Conservation (phyloP, 2,888 invertebrate genomes). For the Cotesia congregata region DNA sequence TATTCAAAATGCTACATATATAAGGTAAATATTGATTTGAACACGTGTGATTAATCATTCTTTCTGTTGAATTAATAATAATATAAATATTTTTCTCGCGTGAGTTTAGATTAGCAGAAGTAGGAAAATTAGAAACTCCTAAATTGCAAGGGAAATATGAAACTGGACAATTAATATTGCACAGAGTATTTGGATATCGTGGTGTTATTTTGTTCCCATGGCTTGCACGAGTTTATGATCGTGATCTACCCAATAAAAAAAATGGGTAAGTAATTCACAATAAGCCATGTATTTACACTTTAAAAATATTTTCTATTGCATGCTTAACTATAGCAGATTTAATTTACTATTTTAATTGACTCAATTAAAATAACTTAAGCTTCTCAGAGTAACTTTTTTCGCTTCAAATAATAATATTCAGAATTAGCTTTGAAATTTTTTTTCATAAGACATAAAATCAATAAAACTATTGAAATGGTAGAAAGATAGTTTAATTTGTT, state of each 20-base stretch:
- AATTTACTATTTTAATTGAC: too few species aligned
- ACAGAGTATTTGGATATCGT: slow-evolving; percentile 96
- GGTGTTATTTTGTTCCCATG: slow-evolving; percentile 98
- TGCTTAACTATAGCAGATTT: too few species aligned
- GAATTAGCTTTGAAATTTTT: too few species aligned
- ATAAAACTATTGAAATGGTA: too few species aligned
- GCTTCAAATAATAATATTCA: too few species aligned
- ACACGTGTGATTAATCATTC: slow-evolving; percentile 49
- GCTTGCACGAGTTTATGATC: slow-evolving; percentile 94
- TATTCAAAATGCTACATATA: slow-evolving; percentile 59
- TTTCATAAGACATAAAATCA: too few species aligned
- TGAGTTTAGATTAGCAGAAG: slow-evolving; percentile 86
- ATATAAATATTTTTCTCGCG: slow-evolving; percentile 9
- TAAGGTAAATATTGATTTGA: slow-evolving; percentile 60
- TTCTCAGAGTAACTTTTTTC: too few species aligned
- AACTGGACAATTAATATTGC: slow-evolving; percentile 95
- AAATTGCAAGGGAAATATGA: slow-evolving; percentile 93
- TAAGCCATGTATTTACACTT: background rate
- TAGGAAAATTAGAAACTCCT: slow-evolving; percentile 90
- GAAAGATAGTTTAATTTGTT: too few species aligned
- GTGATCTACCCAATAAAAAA: slow-evolving; percentile 84
- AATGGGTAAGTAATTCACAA: slow-evolving; percentile 69
- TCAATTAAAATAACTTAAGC: too few species aligned
- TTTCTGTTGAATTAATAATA: slow-evolving; percentile 36
- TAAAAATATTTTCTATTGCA: background rate